phyloP scores from a whole-genome alignment of 1,140 invertebrate species.

The Apolygus lucorum region DNA sequence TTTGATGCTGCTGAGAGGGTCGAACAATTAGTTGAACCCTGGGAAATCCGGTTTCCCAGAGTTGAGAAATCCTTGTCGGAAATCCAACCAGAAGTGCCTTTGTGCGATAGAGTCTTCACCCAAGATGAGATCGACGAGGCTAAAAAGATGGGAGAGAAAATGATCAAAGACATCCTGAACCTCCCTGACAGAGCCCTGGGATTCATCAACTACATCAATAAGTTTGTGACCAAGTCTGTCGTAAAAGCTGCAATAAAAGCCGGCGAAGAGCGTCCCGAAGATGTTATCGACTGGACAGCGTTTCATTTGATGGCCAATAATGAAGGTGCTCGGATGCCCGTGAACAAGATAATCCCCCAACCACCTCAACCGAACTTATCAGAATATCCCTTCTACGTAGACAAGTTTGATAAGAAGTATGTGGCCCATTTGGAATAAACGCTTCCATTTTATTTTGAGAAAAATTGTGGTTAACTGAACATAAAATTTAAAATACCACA shows the following conservation, averaged over 20 bases:
- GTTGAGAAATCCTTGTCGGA: not conserved
- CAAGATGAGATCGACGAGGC: not conserved
- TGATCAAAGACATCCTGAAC: not conserved
- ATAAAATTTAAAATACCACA: too few relatives aligned
- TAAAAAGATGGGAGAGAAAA: not conserved
- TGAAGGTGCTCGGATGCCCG: not conserved
- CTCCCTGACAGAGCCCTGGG: not conserved
- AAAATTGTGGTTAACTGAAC: too few relatives aligned
- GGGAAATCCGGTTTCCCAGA: not conserved
- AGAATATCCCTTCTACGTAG: not conserved
- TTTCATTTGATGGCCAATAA: not conserved
- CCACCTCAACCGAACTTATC: not conserved
- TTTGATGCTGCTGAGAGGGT: not conserved
- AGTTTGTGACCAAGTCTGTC: constrained; percentile 1
- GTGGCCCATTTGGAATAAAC: not conserved
- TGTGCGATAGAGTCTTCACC: not conserved
- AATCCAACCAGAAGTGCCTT: not conserved
- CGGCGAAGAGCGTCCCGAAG: not conserved
- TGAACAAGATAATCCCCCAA: not conserved
- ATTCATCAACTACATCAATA: not conserved
- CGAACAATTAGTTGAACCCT: not conserved
- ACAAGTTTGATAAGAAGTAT: not conserved
- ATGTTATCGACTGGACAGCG: not conserved
- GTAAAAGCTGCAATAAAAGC: not conserved
- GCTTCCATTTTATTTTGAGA: too few relatives aligned